A percentile compares a stretch with the other conserved stretches of the same genome.
Evolutionary conservation across 1,140 invertebrate genomes (phyloP).

Genomic region (Varroa destructor): DNA sequence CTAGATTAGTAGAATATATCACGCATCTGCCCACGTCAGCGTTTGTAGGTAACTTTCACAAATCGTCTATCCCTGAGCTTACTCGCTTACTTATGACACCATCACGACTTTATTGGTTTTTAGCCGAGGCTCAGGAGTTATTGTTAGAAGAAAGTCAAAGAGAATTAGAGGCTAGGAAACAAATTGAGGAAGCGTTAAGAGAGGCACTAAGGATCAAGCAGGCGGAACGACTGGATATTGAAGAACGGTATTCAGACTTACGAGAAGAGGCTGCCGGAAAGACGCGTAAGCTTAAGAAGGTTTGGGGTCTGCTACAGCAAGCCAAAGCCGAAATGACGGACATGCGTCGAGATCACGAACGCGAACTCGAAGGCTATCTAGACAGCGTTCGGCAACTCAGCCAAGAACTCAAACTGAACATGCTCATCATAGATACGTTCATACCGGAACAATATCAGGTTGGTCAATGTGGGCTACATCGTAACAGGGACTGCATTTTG

Average conservation of each 20-base stretch:
- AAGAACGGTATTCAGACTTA: conserved; percentile 83
- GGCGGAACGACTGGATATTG: conserved; percentile 81
- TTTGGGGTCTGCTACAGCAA: conserved; percentile 62
- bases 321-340: conserved; percentile 75
- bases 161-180: conserved; percentile 69
- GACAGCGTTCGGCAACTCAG: conserved; percentile 78
- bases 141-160: conserved; percentile 75
- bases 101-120: background rate
- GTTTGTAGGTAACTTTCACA: background rate
- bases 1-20: background rate
- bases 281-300: conserved; percentile 80
- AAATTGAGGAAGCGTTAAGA: conserved; percentile 66
- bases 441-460: conserved; percentile 80
- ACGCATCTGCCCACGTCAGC: background rate
- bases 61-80: background rate
- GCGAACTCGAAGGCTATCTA: conserved; percentile 86
- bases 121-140: conserved; percentile 75
- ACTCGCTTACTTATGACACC: background rate
- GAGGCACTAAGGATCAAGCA: conserved; percentile 67
- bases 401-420: conserved; percentile 77
- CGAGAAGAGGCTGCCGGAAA: conserved; percentile 85
- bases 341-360: conserved; percentile 79
- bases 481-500: no score
- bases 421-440: conserved; percentile 64
- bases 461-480: background rate